phyloP scores from a whole-genome alignment of 2,888 invertebrate genomes.

The Lithophane leautieri region DNA sequence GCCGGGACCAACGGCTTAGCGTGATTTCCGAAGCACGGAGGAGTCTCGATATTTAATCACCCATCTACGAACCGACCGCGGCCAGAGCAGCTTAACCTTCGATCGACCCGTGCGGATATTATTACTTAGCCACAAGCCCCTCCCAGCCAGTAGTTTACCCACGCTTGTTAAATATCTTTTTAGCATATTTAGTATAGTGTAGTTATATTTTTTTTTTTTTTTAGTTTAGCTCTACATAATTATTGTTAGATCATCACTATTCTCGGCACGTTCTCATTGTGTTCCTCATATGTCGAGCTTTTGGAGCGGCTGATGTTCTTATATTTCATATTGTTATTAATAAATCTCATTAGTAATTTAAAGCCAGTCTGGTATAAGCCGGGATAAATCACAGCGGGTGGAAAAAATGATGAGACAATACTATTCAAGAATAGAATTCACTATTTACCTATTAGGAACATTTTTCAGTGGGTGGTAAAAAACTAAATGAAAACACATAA shows the following conservation, averaged over 20 bases:
- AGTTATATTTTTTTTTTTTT: too few species aligned
- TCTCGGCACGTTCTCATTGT: constrained; percentile 21
- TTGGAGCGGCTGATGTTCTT: constrained; percentile 24
- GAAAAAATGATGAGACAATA: background rate
- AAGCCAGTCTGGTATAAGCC: background rate
- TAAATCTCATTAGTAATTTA: constrained; percentile 31
- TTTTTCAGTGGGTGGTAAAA: background rate
- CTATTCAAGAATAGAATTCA: constrained; percentile 26
- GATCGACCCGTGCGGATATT: background rate
- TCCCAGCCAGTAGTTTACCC: background rate
- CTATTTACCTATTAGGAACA: background rate
- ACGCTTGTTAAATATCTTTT: background rate
- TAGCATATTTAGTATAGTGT: too few species aligned
- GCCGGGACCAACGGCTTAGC: background rate
- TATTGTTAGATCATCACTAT: constrained; percentile 5
- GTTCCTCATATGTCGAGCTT: background rate
- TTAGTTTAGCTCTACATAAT: background rate
- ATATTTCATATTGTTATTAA: constrained; percentile 27
- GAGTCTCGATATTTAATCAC: background rate
- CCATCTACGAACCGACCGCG: background rate
- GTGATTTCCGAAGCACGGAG: too few species aligned
- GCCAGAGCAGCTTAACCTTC: background rate
- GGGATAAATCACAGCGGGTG: constrained; percentile 15
- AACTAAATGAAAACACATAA: background rate
- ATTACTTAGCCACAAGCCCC: background rate